Evolutionary conservation across 2,113 vertebrate genomes (phyloP), one percentile per base, ranked within the genome.

Genomic region (Tauraco erythrolophus): DNA sequence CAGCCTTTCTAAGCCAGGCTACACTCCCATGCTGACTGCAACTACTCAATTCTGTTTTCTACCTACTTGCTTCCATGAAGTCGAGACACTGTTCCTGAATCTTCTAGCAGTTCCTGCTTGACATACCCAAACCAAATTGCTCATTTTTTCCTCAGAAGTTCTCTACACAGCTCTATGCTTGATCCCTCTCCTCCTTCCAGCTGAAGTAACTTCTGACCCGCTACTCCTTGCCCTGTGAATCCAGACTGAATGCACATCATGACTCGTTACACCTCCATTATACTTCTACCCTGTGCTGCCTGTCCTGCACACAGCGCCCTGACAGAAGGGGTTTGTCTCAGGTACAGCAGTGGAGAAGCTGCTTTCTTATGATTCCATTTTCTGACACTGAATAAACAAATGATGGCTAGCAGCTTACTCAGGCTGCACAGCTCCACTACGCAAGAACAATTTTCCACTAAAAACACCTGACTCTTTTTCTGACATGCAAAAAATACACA

Each of bases 181-280:
- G 46, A 68, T 45, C 15, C 39, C 28, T 68, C 51, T 61, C 56
- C 28, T 77, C 58, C 46, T 80, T 62, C 21, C 53, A 66, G n/a
- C 24, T 69, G 64, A 76, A 72, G 25, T 66, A 51, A 66, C 51
- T 75, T 56, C 39, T 31, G 45, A 60, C 22, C 84, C 41, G 35
- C 27, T 60, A 9, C 53, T 77, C 54, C 54, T 68, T 35, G 19
- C 22, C 18, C 41, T 62, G 23, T 39, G 76, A 89, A 89, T 54
- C 14, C 54, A 92, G 28, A 43, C 27, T 39, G 53, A 2, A 70
- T 0, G 0, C 8, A 22, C 2, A 15, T 33, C 41, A 31, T 7
- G 7, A 33, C 74, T 84, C 30, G 33, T 70, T 50, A 45, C 33
- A 51, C 31, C 56, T 75, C 50, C 10, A 19, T 45, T 56, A 45